phyloP scores from a whole-genome alignment of 1,140 invertebrate species.

The Caenorhabditis tropicalis region DNA sequence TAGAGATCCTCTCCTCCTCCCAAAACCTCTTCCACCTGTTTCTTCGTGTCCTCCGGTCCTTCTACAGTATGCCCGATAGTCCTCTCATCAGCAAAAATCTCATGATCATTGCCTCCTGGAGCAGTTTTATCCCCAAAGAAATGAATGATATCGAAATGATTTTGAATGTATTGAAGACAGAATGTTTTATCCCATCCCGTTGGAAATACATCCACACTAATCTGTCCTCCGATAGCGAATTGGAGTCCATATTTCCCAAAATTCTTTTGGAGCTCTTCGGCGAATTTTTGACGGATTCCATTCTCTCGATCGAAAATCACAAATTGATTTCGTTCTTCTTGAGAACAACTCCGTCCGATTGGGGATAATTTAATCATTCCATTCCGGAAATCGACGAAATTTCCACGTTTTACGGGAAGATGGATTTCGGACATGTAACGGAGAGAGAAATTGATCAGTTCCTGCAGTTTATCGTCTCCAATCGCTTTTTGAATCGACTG shows the following conservation, averaged over 20 bases:
- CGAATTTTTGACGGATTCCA: conserved; percentile 84
- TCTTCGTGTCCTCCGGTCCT: conserved; percentile 82
- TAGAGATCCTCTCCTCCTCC: neutral
- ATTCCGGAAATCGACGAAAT: conserved; percentile 69
- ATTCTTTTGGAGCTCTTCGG: conserved; percentile 81
- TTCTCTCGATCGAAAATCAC: conserved; percentile 84
- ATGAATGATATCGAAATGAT: conserved; percentile 85
- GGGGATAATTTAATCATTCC: conserved; percentile 96
- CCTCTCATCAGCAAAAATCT: conserved; percentile 85
- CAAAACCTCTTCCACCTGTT: conserved; percentile 32
- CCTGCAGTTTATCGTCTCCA: conserved; percentile 88
- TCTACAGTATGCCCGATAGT: conserved; percentile 87
- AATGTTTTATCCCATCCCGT: conserved; percentile 97
- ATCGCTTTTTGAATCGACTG: conserved; percentile 84
- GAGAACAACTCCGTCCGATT: conserved; percentile 86
- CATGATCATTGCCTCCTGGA: conserved; percentile 91
- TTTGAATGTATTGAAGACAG: conserved; percentile 82
- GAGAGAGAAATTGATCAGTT: conserved; percentile 90
- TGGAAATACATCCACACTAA: conserved; percentile 96
- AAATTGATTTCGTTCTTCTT: conserved; percentile 86
- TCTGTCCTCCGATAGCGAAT: conserved; percentile 85
- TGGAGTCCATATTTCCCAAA: conserved; percentile 78
- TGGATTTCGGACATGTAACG: conserved; percentile 85
- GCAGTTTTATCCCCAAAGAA: conserved; percentile 97
- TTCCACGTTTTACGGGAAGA: conserved; percentile 84